A percentile compares a stretch with the other conserved stretches of the same genome.
Conservation (phyloP, 2,113 vertebrate species). For the Cinclus mexicanus region DNA sequence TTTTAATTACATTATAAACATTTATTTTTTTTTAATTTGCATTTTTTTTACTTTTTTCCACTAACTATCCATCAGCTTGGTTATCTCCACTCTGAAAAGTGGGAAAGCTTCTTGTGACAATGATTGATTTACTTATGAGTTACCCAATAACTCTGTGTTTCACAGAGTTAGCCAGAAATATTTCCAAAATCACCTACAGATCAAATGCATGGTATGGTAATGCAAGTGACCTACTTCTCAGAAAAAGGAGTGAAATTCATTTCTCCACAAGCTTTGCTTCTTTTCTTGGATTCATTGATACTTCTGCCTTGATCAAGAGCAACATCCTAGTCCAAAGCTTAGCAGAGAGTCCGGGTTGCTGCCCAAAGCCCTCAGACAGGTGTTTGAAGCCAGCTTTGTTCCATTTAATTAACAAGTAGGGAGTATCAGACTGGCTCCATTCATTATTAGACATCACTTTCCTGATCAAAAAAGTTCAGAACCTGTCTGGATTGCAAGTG, state of each 20-base stretch:
- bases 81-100: not conserved
- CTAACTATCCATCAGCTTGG: not conserved
- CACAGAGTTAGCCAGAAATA: not conserved
- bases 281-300: not conserved
- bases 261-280: not conserved
- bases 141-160: not conserved
- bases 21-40: not conserved
- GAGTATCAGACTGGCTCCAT: not conserved
- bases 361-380: accelerated
- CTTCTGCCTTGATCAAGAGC: not conserved
- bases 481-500: not conserved
- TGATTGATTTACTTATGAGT: accelerated
- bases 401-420: not conserved
- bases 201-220: not conserved
- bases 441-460: not conserved
- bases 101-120: not conserved
- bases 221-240: not conserved
- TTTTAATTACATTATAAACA: not conserved
- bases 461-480: not conserved
- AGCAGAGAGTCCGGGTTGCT: not conserved
- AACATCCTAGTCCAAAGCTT: not conserved
- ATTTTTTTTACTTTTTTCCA: not conserved
- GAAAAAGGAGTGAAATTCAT: not conserved
- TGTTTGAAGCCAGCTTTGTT: not conserved
- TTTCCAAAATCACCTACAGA: not conserved